Percentiles rank a stretch among this genome's conserved stretches.
Conservation (phyloP, 2,888 invertebrate species). For the Dryobotodes eremita region DNA sequence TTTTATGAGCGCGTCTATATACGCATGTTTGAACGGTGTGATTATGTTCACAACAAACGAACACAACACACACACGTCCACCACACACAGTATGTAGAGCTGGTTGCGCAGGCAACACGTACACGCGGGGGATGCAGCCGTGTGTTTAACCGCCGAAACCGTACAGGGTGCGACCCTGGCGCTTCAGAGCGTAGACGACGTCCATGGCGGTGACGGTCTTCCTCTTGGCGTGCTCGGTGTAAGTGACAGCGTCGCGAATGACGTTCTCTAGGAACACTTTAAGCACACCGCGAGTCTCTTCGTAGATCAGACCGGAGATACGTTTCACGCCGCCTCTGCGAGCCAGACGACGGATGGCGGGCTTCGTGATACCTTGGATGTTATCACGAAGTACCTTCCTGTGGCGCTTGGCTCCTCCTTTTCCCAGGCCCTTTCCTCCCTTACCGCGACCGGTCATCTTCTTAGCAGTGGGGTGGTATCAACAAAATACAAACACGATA, state of each 20-base stretch:
- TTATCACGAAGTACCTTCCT: constrained; percentile 86
- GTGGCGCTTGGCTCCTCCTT: constrained; percentile 95
- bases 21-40: neutral
- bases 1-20: constrained; percentile 3
- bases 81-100: neutral
- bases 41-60: neutral
- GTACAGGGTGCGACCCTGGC: constrained; percentile 87
- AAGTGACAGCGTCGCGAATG: neutral
- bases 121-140: neutral
- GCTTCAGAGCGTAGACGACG: constrained; percentile 94
- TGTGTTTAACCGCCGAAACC: constrained; percentile 17
- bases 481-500: neutral
- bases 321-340: constrained; percentile 89
- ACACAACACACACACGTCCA: neutral
- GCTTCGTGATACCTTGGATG: constrained; percentile 93
- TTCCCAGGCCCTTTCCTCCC: constrained; percentile 93
- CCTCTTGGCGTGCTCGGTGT: constrained; percentile 85
- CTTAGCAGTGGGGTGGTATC: neutral
- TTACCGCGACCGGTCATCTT: constrained; percentile 94
- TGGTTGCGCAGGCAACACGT: neutral
- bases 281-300: constrained; percentile 89
- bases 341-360: constrained; percentile 92
- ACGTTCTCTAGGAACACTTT: constrained; percentile 11
- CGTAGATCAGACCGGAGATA: constrained; percentile 93
- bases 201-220: constrained; percentile 96